Evolutionary conservation across 92 coral and sea anemone species (phyloP).

Genomic region (Parazoanthus swiftii): DNA sequence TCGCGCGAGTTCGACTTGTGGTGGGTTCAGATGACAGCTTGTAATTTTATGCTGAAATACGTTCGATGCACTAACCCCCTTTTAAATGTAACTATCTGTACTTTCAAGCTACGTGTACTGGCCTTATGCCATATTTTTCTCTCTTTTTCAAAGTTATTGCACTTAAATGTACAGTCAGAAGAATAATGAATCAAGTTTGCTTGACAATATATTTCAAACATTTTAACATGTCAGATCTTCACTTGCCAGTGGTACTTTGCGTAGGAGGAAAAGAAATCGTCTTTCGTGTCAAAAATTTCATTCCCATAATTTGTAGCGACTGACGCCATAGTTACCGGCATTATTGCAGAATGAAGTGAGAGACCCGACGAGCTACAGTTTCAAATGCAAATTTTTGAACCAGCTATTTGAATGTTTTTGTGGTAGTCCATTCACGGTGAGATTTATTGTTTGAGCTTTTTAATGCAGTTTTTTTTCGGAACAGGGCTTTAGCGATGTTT

Average conservation of each 20-base stretch:
- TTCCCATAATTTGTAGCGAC: conserved; percentile 11
- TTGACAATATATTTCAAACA: background rate
- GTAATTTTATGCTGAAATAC: background rate
- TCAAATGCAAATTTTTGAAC: background rate
- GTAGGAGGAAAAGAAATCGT: conserved; percentile 26
- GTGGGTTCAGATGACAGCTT: background rate
- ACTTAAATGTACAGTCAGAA: background rate
- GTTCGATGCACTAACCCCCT: background rate
- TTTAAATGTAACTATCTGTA: background rate
- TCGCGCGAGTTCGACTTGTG: background rate
- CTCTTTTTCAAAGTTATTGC: background rate
- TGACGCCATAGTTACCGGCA: background rate
- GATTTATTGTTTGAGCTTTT: conserved; percentile 1
- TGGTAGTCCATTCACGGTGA: background rate
- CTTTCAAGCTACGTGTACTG: background rate
- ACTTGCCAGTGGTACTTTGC: background rate
- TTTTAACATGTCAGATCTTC: background rate
- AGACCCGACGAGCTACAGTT: background rate
- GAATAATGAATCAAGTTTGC: background rate
- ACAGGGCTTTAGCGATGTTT: conserved; percentile 1
- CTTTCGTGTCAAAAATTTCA: conserved; percentile 40
- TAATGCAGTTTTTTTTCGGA: background rate
- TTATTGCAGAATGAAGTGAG: conserved; percentile 8
- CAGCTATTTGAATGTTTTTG: background rate
- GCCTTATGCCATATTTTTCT: background rate